Evolutionary conservation across 2,888 invertebrate species (phyloP).

Genomic region (Hedychridium roseum): DNA sequence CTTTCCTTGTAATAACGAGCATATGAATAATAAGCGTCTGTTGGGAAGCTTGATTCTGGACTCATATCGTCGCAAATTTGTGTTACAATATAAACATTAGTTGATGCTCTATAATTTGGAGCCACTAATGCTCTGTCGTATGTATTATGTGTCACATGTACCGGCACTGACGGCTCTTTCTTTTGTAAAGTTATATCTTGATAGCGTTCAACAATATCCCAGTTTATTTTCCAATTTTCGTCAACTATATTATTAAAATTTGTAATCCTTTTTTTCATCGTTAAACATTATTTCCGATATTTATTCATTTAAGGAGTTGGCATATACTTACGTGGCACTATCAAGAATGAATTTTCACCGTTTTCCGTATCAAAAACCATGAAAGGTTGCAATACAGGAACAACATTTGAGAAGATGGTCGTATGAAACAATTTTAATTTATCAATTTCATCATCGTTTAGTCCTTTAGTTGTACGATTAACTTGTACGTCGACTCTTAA

Average conservation of each 20-base stretch:
- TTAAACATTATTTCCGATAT: background rate
- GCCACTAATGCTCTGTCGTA: slow-evolving; percentile 81
- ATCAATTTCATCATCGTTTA: slow-evolving; percentile 66
- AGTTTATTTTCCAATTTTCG: slow-evolving; percentile 68
- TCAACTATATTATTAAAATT: slow-evolving; percentile 25
- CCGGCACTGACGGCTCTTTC: slow-evolving; percentile 61
- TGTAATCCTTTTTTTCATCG: background rate
- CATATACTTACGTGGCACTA: slow-evolving; percentile 56
- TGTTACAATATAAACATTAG: slow-evolving; percentile 72
- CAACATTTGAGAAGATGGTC: slow-evolving; percentile 77
- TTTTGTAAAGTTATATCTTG: slow-evolving; percentile 31
- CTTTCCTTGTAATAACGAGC: slow-evolving; percentile 79
- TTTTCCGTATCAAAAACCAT: slow-evolving; percentile 69
- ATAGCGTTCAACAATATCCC: slow-evolving; percentile 67
- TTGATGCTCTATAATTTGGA: slow-evolving; percentile 78
- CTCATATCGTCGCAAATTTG: slow-evolving; percentile 73
- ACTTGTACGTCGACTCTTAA: slow-evolving; percentile 66
- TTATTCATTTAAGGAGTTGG: background rate
- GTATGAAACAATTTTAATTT: slow-evolving; percentile 73
- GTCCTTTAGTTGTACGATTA: slow-evolving; percentile 64
- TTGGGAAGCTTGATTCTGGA: slow-evolving; percentile 75
- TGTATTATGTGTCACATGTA: slow-evolving; percentile 68
- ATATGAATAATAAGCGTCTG: slow-evolving; percentile 70
- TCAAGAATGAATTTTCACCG: slow-evolving; percentile 64
- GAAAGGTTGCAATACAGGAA: slow-evolving; percentile 72